phyloP scores from a whole-genome alignment of 1,140 invertebrate genomes.

The Cydia strobilella region DNA sequence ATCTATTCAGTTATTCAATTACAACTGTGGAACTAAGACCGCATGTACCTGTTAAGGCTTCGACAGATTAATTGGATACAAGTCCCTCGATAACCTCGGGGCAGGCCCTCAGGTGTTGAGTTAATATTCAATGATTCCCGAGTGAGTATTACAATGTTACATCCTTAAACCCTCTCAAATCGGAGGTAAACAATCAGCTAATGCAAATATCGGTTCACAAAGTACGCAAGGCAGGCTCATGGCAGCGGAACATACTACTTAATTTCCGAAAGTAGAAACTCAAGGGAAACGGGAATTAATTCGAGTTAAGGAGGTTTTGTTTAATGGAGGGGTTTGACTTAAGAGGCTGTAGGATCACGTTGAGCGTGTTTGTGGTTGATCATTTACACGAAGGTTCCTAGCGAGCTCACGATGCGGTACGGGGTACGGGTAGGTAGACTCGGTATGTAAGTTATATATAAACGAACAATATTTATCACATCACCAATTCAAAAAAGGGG shows the following conservation, averaged over 20 bases:
- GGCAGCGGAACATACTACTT: background rate
- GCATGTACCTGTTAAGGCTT: constrained; percentile 43
- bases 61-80: constrained; percentile 59
- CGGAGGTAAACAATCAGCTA: constrained; percentile 52
- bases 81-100: constrained; percentile 49
- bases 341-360: background rate
- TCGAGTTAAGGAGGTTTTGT: background rate
- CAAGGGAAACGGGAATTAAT: background rate
- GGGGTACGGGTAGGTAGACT: too few relatives aligned
- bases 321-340: constrained; percentile 16
- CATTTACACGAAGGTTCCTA: background rate
- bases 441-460: too few relatives aligned
- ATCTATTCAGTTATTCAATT: constrained; percentile 13
- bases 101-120: constrained; percentile 50
- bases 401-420: too few relatives aligned
- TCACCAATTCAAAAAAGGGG: too few relatives aligned
- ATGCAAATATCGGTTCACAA: constrained; percentile 47
- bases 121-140: constrained; percentile 62
- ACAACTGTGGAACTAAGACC: constrained; percentile 38
- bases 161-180: constrained; percentile 44
- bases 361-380: background rate
- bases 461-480: too few relatives aligned
- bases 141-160: constrained; percentile 50
- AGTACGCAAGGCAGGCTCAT: background rate
- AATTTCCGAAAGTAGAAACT: background rate